Evolutionary conservation across 2,113 vertebrate species (phyloP).

Genomic region (Myocastor coypus): DNA sequence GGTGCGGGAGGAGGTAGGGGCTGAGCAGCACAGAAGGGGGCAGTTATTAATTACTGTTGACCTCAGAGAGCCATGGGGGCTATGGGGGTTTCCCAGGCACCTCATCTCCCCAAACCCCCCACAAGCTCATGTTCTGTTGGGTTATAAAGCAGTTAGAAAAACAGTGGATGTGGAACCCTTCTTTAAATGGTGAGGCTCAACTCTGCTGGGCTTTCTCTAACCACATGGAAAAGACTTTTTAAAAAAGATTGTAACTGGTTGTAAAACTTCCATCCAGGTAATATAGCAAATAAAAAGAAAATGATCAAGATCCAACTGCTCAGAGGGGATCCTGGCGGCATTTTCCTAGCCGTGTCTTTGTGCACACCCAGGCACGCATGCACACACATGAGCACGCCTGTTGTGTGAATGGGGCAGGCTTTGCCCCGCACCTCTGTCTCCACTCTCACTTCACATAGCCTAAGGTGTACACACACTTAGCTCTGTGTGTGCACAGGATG

Average conservation of each 20-base stretch:
- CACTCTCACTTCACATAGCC: neutral
- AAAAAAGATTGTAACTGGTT: neutral
- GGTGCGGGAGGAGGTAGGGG: neutral
- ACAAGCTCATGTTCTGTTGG: neutral
- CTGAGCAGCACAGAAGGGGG: neutral
- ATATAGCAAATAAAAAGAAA: neutral
- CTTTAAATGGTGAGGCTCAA: neutral
- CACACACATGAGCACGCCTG: too few relatives aligned
- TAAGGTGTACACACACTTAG: accelerated
- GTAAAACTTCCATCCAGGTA: neutral
- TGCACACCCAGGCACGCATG: accelerated
- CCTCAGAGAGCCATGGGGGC: neutral
- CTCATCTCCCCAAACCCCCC: neutral
- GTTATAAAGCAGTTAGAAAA: neutral
- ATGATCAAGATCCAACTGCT: neutral
- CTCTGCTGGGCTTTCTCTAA: neutral
- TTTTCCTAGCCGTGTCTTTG: neutral
- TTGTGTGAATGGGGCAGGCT: accelerated
- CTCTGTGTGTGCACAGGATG: neutral
- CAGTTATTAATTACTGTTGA: neutral
- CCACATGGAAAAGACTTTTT: neutral
- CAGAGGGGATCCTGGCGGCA: neutral
- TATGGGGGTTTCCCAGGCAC: neutral
- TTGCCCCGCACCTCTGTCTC: neutral
- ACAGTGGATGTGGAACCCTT: neutral